A percentile compares a stretch with the other conserved stretches of the same genome.
phyloP scores from a whole-genome alignment of 2,797 vertebrate species.

The Leucoraja ocellata region DNA sequence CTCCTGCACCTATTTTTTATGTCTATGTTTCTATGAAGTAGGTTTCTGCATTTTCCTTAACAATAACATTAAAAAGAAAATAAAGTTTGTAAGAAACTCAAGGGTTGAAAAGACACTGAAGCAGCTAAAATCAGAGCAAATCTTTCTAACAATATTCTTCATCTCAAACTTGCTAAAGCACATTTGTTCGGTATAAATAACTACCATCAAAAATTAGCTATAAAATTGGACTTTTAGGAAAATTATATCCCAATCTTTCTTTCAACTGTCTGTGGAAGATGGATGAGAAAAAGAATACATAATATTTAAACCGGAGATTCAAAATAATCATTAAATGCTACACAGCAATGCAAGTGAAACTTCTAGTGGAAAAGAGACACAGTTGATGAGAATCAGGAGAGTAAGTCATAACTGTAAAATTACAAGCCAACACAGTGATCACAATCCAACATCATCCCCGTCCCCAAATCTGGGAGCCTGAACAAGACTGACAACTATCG shows the following conservation, averaged over 20 bases:
- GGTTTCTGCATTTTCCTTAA: too few relatives aligned
- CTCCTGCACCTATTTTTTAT: too few relatives aligned
- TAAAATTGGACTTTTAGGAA: background rate
- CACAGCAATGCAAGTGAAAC: background rate
- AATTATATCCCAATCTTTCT: background rate
- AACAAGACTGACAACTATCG: too few relatives aligned
- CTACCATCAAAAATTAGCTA: background rate
- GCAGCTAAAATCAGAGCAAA: background rate
- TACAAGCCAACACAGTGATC: too few relatives aligned
- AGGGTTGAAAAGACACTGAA: background rate
- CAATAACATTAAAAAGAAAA: background rate
- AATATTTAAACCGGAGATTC: background rate
- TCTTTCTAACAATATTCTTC: background rate
- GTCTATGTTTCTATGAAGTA: too few relatives aligned
- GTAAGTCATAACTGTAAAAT: too few relatives aligned
- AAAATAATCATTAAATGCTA: background rate
- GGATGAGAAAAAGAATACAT: background rate
- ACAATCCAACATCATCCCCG: too few relatives aligned
- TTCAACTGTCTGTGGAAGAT: background rate
- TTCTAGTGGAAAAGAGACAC: background rate
- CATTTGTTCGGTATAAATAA: background rate
- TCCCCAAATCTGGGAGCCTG: too few relatives aligned
- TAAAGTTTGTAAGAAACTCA: background rate
- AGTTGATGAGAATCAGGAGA: too few relatives aligned
- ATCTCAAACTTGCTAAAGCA: background rate